These are phyloP conservation scores for Drosophila leonis DNA, from an alignment of 2,888 invertebrate genomes.

Conservation along the genomic window DNA sequence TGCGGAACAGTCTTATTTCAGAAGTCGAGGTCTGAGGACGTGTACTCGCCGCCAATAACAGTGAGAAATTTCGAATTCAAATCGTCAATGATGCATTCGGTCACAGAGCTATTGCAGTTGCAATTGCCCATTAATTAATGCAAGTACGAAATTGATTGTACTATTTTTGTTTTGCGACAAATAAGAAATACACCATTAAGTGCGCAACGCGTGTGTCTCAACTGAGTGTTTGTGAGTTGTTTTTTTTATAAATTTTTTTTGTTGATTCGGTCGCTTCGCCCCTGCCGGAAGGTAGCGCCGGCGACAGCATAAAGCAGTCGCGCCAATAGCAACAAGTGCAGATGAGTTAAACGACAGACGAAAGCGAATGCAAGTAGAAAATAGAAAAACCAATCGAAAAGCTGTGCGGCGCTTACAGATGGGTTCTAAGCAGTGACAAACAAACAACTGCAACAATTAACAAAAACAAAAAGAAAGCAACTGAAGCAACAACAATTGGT, in stretches of 20 bases:
- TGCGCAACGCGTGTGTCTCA: constrained; percentile 32
- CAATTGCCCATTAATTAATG: constrained; percentile 24
- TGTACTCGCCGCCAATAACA: constrained; percentile 15
- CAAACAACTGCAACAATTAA: constrained; percentile 39
- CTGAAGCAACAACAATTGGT: constrained; percentile 19
- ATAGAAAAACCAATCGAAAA: constrained; percentile 16
- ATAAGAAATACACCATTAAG: constrained; percentile 5
- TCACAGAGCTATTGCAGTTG: constrained; percentile 26
- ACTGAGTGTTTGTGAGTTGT: constrained; percentile 21
- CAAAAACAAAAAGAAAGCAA: neutral
- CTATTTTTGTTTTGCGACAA: constrained; percentile 42
- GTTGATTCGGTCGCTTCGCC: constrained; percentile 26
- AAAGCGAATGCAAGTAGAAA: constrained; percentile 31
- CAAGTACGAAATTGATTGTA: constrained; percentile 18
- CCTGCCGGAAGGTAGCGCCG: constrained; percentile 33
- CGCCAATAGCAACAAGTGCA: constrained; percentile 51
- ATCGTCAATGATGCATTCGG: constrained; percentile 24
- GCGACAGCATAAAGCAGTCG: constrained; percentile 32
- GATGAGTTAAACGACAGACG: constrained; percentile 26
- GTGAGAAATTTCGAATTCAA: constrained; percentile 32
- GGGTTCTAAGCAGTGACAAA: constrained; percentile 34
- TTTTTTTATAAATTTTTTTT: constrained; percentile 18
- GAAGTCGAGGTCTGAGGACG: constrained; percentile 32
- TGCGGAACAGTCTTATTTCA: constrained; percentile 47
- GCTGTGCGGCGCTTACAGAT: constrained; percentile 27